Conservation (phyloP, 2,888 invertebrate genomes). For the Sturmia bella region DNA sequence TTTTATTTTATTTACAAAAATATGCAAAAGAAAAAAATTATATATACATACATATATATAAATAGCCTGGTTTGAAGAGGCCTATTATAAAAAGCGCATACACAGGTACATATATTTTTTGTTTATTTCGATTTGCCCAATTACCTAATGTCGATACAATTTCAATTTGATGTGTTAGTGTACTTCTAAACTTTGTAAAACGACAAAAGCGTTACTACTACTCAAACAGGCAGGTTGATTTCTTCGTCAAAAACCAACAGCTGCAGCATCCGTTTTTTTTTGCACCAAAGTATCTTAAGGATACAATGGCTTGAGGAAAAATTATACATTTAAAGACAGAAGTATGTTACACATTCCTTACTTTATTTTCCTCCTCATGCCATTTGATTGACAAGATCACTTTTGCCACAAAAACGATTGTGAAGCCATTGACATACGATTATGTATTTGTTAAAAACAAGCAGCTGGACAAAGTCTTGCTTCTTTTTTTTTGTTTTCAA, state of each 20-base stretch:
- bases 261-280: slow-evolving; percentile 59
- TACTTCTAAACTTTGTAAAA: too few species aligned
- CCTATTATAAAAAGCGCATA: slow-evolving; percentile 5
- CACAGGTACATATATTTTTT: too few species aligned
- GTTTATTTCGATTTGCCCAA: too few species aligned
- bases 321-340: slow-evolving; percentile 21
- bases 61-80: slow-evolving; percentile 2
- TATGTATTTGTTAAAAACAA: slow-evolving; percentile 30
- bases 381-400: slow-evolving; percentile 64
- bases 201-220: neutral
- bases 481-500: neutral
- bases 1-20: slow-evolving; percentile 16
- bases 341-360: slow-evolving; percentile 14
- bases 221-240: slow-evolving; percentile 50
- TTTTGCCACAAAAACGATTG: slow-evolving; percentile 34
- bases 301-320: slow-evolving; percentile 25
- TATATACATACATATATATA: neutral
- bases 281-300: slow-evolving; percentile 6
- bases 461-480: slow-evolving; percentile 15
- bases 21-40: slow-evolving; percentile 11
- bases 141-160: too few species aligned
- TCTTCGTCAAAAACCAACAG: slow-evolving; percentile 29
- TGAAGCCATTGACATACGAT: slow-evolving; percentile 56
- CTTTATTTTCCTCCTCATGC: neutral
- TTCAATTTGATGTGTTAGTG: too few species aligned